phyloP scores from a whole-genome alignment of 2,797 vertebrate species.

The Limnodromus scolopaceus region DNA sequence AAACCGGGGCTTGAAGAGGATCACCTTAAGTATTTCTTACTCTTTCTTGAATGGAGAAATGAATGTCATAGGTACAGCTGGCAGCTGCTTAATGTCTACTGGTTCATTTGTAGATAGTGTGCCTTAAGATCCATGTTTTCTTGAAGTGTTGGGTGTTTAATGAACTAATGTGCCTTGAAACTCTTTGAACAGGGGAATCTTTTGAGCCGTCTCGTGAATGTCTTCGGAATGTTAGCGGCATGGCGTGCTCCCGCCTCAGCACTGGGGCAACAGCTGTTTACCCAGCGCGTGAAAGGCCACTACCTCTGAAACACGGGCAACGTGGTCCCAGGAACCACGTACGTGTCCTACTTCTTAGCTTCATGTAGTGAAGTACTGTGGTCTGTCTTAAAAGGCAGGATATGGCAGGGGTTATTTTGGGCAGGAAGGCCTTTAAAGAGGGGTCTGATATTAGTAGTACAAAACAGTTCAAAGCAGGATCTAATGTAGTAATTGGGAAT shows the following conservation, averaged over 20 bases:
- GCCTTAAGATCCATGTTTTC: neutral
- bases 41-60: neutral
- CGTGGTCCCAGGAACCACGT: neutral
- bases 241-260: accelerated
- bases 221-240: neutral
- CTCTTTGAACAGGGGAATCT: neutral
- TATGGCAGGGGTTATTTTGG: neutral
- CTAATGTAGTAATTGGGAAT: neutral
- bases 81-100: neutral
- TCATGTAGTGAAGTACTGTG: neutral
- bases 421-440: neutral
- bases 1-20: neutral
- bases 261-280: neutral
- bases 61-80: neutral
- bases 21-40: neutral
- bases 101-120: neutral
- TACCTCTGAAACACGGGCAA: neutral
- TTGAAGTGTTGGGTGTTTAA: neutral
- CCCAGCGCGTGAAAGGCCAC: neutral
- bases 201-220: neutral
- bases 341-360: neutral
- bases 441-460: neutral
- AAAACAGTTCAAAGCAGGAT: neutral
- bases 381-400: neutral
- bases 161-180: neutral